Conservation (phyloP, 2,797 vertebrate genomes). For the Nyctibius grandis region DNA sequence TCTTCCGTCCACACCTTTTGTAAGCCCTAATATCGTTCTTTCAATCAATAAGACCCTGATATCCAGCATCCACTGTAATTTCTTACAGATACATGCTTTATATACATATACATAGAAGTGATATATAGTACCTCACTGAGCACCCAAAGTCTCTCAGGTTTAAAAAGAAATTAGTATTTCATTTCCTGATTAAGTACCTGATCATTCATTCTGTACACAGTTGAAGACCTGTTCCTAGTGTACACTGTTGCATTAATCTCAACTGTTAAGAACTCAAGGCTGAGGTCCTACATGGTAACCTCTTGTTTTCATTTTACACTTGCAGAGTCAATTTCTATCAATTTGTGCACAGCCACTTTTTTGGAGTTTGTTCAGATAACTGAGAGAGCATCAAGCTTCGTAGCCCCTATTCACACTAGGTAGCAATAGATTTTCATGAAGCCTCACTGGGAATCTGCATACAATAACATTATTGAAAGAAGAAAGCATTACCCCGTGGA, state of each 20-base stretch:
- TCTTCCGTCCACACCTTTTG: background rate
- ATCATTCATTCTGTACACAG: background rate
- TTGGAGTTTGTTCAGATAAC: background rate
- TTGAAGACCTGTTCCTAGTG: background rate
- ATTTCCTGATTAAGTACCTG: background rate
- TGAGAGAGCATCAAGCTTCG: background rate
- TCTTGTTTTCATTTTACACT: background rate
- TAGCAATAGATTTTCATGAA: background rate
- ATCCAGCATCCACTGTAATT: background rate
- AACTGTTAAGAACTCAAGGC: background rate
- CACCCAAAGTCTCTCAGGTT: background rate
- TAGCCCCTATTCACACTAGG: background rate
- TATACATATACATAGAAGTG: background rate
- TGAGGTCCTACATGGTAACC: background rate
- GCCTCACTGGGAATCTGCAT: background rate
- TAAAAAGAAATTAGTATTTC: background rate
- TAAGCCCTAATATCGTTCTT: background rate
- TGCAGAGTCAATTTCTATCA: background rate
- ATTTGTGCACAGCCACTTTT: background rate
- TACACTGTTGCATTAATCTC: background rate
- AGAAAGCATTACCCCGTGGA: background rate
- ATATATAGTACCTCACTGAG: background rate
- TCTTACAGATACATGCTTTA: background rate
- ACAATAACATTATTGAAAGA: background rate
- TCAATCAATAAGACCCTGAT: background rate